A percentile compares a stretch with the other conserved stretches of the same genome.
These are phyloP conservation scores for Drosophila koepferae DNA, from an alignment of 2,888 invertebrate species.

Conservation along the genomic window DNA sequence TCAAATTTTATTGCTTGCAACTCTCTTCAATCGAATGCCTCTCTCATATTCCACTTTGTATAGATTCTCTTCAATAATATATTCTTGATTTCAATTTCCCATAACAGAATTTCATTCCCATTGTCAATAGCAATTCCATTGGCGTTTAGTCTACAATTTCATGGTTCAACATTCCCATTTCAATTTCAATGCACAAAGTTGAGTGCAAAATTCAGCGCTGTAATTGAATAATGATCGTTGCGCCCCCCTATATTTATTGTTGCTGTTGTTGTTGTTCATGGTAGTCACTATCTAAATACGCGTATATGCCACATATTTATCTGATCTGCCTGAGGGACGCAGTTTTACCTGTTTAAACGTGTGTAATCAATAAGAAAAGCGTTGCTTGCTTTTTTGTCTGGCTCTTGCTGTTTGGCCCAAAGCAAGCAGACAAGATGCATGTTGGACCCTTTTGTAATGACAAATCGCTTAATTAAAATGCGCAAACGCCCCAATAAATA, in stretches of 20 bases:
- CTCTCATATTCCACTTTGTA: not conserved
- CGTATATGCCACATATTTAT: conserved; percentile 25
- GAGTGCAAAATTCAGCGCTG: conserved; percentile 27
- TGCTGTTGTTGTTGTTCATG: not conserved
- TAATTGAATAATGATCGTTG: conserved; percentile 60
- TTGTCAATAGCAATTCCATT: conserved; percentile 11
- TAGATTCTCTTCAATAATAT: not conserved
- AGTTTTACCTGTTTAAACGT: conserved; percentile 25
- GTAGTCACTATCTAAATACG: conserved; percentile 19
- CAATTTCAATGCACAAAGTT: conserved; percentile 16
- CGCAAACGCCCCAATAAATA: conserved; percentile 79
- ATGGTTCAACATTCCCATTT: conserved; percentile 36
- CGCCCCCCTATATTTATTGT: conserved; percentile 27
- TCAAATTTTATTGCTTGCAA: not conserved
- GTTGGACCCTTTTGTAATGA: conserved; percentile 59
- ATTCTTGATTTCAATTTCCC: conserved; percentile 6
- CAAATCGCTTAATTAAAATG: conserved; percentile 80
- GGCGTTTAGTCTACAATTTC: conserved; percentile 27
- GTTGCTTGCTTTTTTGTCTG: not conserved
- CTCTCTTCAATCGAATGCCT: not conserved
- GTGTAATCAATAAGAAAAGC: conserved; percentile 53
- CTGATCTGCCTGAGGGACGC: conserved; percentile 7
- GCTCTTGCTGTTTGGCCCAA: conserved; percentile 15
- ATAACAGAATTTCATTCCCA: conserved; percentile 4
- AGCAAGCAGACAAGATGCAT: conserved; percentile 18